Evolutionary conservation across 1,140 invertebrate genomes (phyloP).

Genomic region (Lordiphosa mommai): DNA sequence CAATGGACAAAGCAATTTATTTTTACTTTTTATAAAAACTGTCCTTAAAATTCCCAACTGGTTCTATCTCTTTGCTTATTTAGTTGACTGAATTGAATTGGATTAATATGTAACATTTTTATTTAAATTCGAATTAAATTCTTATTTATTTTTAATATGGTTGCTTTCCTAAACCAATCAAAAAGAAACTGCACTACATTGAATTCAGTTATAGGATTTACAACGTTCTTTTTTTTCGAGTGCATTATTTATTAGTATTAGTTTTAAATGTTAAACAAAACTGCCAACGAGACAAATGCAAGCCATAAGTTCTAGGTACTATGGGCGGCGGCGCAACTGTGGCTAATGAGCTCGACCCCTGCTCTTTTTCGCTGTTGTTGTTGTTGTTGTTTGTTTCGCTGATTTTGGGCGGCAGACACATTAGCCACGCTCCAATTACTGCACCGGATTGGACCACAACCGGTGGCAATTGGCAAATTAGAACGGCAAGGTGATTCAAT

Average conservation of each 20-base stretch:
- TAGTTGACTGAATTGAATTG: too few relatives aligned
- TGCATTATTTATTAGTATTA: constrained; percentile 28
- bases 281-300: constrained; percentile 38
- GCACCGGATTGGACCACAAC: constrained; percentile 17
- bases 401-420: constrained; percentile 14
- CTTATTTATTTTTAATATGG: too few relatives aligned
- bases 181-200: too few relatives aligned
- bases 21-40: too few relatives aligned
- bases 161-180: too few relatives aligned
- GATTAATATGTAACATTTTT: too few relatives aligned
- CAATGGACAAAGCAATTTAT: too few relatives aligned
- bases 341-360: constrained; percentile 54
- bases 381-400: neutral
- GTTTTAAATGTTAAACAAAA: constrained; percentile 65
- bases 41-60: too few relatives aligned
- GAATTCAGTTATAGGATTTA: too few relatives aligned
- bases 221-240: too few relatives aligned
- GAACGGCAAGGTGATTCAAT: constrained; percentile 65
- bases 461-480: constrained; percentile 66
- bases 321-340: constrained; percentile 25
- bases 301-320: constrained; percentile 21
- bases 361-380: constrained; percentile 40
- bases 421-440: constrained; percentile 61
- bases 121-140: too few relatives aligned
- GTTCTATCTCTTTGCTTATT: too few relatives aligned